Base-by-base conservation (phyloP, 2,113 vertebrate genomes). In the Percopsis transmontana region DNA sequence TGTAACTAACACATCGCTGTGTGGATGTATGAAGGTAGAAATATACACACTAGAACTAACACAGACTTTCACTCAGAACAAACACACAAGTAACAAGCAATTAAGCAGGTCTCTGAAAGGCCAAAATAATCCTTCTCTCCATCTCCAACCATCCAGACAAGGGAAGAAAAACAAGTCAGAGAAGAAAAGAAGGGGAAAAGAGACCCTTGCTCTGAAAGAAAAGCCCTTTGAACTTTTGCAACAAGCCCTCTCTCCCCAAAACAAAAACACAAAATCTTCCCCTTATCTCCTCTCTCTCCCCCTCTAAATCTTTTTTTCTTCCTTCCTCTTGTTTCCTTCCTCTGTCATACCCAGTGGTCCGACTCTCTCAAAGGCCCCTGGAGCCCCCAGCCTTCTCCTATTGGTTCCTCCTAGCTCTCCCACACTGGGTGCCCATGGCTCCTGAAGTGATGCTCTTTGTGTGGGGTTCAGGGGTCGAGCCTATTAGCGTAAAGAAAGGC, bases 401-500 rank as follows among this genome's bases (percentile, higher is more conserved):
- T 84, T 81, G 84, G 84, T 83, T 61, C 85, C 79, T 83, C 70
- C 69, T 41, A 69, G 84, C 84, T 86, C 85, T 87, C 85, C 81
- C 83, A 83, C 82, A 85, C 85, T 79, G 82, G 86, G 87, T 85
- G 85, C 86, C 83, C 82, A 89, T 57, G 76, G 84, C 80, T 86
- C 85, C 87, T 89, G 88, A 89, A 90, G 86, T 91, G 87, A 87
- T 86, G 85, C 84, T 89, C 86, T 90, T 90, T 91, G 87, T 91
- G 85, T 81, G 82, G 75, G 85, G 88, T 93, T 90, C 91, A 90
- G 70, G 87, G 87, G 86, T 77, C 82, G 60, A 58, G 58, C 89
- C 90, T 92, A 91, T 92, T 90, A 88, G 88, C 80, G 83, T 83
- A 85, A 91, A 93, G 88, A 91, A 92, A 63, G 57, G 87, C 91